Conservation (phyloP, 2,113 vertebrate species). For the Dissostichus mawsoni region DNA sequence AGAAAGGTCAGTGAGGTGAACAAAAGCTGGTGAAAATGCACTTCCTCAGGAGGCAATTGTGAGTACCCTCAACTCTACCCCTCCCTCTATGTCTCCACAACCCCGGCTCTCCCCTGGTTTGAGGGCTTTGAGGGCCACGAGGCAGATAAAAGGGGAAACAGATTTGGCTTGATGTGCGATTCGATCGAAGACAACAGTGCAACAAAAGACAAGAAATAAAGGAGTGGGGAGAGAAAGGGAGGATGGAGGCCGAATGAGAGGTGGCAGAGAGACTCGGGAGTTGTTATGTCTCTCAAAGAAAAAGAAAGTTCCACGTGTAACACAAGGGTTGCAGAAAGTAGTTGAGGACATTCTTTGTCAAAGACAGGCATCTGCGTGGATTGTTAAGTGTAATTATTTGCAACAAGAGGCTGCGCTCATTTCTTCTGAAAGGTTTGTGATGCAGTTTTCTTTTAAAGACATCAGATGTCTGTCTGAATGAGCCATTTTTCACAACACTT, state of each 20-base stretch:
- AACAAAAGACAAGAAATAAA: conserved; percentile 49
- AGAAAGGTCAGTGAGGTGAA: conserved; percentile 62
- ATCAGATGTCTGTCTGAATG: neutral
- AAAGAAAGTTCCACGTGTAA: conserved; percentile 13
- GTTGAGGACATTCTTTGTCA: neutral
- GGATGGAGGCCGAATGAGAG: too few relatives aligned
- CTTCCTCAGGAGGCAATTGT: conserved; percentile 42
- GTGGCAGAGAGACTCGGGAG: neutral
- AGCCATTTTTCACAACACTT: conserved; percentile 24
- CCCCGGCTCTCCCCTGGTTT: conserved; percentile 10
- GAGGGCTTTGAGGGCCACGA: conserved; percentile 53
- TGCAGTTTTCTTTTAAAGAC: conserved; percentile 12
- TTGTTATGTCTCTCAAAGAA: conserved; percentile 12
- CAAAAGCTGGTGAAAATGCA: conserved; percentile 53
- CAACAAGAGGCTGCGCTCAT: neutral
- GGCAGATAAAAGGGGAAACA: conserved; percentile 60
- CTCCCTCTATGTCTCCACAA: neutral
- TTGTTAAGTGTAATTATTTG: neutral
- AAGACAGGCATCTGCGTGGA: neutral
- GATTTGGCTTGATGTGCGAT: conserved; percentile 43
- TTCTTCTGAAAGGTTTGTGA: conserved; percentile 15
- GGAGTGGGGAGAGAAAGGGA: conserved; percentile 8
- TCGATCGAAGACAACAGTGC: conserved; percentile 38
- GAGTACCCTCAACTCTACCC: conserved; percentile 22
- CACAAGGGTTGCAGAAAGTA: conserved; percentile 2